Evolutionary conservation across 1,140 invertebrate species (phyloP).

Genomic region (Macrocentrus cingulum): DNA sequence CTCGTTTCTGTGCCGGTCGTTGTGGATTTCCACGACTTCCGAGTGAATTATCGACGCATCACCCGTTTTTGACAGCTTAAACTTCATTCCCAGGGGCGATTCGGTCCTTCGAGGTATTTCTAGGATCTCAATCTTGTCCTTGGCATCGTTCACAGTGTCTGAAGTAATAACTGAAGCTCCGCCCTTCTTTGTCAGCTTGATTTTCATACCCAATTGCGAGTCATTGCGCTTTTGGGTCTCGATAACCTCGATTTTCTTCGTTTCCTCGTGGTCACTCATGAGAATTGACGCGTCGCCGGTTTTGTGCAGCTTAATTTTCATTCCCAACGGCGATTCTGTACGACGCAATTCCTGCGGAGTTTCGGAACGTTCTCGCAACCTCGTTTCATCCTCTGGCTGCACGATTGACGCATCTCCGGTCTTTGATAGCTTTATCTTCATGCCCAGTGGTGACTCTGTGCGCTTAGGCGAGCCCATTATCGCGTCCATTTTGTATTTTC

Average conservation of each 20-base stretch:
- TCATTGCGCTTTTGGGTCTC: conserved; percentile 40
- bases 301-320: conserved; percentile 52
- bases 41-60: conserved; percentile 42
- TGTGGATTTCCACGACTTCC: conserved; percentile 39
- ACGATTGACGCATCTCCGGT: conserved; percentile 54
- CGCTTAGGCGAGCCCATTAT: conserved; percentile 31
- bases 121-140: conserved; percentile 37
- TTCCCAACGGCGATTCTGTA: conserved; percentile 49
- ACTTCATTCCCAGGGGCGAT: conserved; percentile 51
- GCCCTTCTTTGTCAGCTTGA: conserved; percentile 46
- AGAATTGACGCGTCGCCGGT: conserved; percentile 49
- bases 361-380: conserved; percentile 28
- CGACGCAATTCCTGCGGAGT: conserved; percentile 25
- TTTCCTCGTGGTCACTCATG: conserved; percentile 33
- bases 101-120: conserved; percentile 41
- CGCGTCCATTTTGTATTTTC: conserved; percentile 26
- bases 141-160: conserved; percentile 38
- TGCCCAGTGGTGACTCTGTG: conserved; percentile 48
- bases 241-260: conserved; percentile 27
- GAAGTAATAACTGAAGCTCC: conserved; percentile 43
- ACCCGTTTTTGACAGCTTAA: conserved; percentile 50
- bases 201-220: conserved; percentile 51
- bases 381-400: conserved; percentile 35
- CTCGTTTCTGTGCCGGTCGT: conserved; percentile 35
- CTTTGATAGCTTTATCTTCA: conserved; percentile 56